phyloP scores from a whole-genome alignment of 2,113 vertebrate species.

The Pedetes capensis region DNA sequence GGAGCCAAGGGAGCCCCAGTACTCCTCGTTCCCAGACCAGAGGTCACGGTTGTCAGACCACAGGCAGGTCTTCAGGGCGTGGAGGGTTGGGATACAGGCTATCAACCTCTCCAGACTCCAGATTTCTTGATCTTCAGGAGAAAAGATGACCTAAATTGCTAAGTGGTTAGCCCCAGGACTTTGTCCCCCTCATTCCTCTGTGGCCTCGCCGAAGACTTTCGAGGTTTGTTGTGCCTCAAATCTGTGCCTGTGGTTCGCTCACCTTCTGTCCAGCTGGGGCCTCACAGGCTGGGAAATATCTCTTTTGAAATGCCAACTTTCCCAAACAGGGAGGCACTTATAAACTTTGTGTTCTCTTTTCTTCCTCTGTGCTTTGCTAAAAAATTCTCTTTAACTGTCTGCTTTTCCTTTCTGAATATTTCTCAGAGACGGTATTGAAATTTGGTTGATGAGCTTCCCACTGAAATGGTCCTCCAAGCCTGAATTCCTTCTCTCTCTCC shows the following conservation, averaged over 20 bases:
- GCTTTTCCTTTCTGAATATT: neutral
- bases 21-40: neutral
- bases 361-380: neutral
- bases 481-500: neutral
- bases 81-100: neutral
- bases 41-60: neutral
- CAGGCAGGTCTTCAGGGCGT: neutral
- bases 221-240: neutral
- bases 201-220: neutral
- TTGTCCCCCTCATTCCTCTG: neutral
- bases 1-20: neutral
- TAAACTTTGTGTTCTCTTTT: neutral
- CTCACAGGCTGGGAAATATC: neutral
- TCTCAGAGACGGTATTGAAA: neutral
- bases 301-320: constrained; percentile 18
- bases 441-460: neutral
- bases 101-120: neutral
- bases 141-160: neutral
- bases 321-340: neutral
- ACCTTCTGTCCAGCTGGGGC: neutral
- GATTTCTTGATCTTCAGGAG: neutral
- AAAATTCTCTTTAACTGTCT: neutral
- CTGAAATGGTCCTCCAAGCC: neutral
- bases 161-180: neutral
- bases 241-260: neutral